Conservation (phyloP, 2,888 invertebrate genomes). For the Andrena flavipes region DNA sequence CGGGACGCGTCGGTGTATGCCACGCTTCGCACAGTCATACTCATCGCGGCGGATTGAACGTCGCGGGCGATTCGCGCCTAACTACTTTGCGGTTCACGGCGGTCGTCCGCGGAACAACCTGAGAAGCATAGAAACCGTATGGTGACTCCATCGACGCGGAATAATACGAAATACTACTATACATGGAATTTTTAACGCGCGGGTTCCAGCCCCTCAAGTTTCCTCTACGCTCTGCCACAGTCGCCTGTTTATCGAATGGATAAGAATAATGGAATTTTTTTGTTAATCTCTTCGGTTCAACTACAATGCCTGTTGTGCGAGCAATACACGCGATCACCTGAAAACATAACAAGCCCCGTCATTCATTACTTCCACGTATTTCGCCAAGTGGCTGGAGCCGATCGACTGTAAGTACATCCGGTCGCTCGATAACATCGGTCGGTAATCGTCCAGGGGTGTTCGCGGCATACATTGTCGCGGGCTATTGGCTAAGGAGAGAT, state of each 20-base stretch:
- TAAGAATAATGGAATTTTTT: too few relatives aligned
- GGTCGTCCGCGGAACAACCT: neutral
- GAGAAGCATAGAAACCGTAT: neutral
- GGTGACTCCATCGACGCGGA: neutral
- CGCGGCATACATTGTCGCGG: conserved; percentile 39
- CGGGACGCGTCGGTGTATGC: conserved; percentile 61
- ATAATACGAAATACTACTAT: neutral
- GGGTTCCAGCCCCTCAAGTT: too few relatives aligned
- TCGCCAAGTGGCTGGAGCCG: neutral
- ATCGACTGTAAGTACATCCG: conserved; percentile 11
- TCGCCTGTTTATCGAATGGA: too few relatives aligned
- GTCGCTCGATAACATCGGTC: conserved; percentile 35
- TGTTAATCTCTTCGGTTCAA: too few relatives aligned
- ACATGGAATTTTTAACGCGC: too few relatives aligned
- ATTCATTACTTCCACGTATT: neutral
- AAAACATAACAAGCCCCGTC: neutral
- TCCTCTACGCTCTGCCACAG: too few relatives aligned
- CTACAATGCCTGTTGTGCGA: neutral
- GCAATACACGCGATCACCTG: neutral
- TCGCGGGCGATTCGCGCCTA: conserved; percentile 11
- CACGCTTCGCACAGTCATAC: conserved; percentile 29
- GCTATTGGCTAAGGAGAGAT: conserved; percentile 39
- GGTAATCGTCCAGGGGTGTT: conserved; percentile 34
- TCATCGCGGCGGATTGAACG: conserved; percentile 36
- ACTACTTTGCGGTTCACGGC: conserved; percentile 5